These are phyloP conservation scores for Leucophenga varia DNA, from an alignment of 1,140 invertebrate genomes.

Conservation along the genomic window DNA sequence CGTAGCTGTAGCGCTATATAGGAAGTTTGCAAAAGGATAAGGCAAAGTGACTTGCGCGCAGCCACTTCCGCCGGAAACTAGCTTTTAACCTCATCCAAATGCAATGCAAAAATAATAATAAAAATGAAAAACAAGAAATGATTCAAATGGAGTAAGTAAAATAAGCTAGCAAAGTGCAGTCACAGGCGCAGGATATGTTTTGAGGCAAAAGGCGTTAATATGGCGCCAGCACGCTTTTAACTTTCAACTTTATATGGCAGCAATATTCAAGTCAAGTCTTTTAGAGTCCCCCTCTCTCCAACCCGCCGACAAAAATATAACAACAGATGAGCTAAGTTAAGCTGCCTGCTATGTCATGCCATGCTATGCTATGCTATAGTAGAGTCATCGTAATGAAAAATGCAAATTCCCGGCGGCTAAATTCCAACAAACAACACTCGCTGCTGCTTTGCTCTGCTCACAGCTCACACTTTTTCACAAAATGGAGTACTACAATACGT, in stretches of 20 bases:
- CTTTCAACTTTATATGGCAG: too few relatives aligned
- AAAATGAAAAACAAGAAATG: too few relatives aligned
- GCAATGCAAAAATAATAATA: too few relatives aligned
- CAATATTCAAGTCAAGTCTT: too few relatives aligned
- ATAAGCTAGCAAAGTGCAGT: neutral
- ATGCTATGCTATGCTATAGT: neutral
- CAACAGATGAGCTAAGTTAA: neutral
- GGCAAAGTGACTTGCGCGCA: conserved; percentile 20
- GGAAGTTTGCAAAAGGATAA: too few relatives aligned
- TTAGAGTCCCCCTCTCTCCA: too few relatives aligned
- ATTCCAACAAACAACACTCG: conserved; percentile 43
- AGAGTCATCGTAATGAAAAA: conserved; percentile 44
- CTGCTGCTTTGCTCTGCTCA: too few relatives aligned
- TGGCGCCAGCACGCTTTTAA: conserved; percentile 21
- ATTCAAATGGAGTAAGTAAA: too few relatives aligned
- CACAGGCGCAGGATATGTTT: neutral
- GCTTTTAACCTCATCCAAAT: conserved; percentile 44
- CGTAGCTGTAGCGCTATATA: neutral
- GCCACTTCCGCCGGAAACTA: conserved; percentile 52
- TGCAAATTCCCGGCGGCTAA: conserved; percentile 52
- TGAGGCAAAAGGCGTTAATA: conserved; percentile 42
- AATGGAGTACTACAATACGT: too few relatives aligned
- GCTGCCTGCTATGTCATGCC: conserved; percentile 4
- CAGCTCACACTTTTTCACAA: conserved; percentile 25
- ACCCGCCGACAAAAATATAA: too few relatives aligned